Base-by-base conservation (phyloP, 53 echinoderm and acorn worm genomes). In the Stichopus horrens region DNA sequence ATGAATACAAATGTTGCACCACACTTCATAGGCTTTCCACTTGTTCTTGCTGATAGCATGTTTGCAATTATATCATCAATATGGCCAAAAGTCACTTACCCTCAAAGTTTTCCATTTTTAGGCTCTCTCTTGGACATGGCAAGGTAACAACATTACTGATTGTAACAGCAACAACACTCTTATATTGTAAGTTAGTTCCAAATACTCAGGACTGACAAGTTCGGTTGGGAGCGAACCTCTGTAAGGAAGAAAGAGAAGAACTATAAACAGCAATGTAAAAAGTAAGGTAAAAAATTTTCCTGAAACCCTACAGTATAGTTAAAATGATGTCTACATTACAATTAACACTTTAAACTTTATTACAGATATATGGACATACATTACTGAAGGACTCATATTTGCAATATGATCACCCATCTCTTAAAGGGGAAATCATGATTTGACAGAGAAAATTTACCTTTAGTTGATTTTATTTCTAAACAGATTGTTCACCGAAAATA, bases 31-130 rank as follows among this genome's bases (percentile, higher is more conserved):
- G 1, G 16, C 10, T 63, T 63, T 10, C 11, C 63, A 63, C 63
- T 16, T 63, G 63, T 16, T 13, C 63, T 13, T 63, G 5, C 16
- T 8, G 10, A 16, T 16, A 63, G 10, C 63, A 13, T 10, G 63
- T 63, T 10, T 13, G 63, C 4, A 63, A 13, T 63, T 63, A 63
- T 10, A 63, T 10, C 7, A 63, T 16, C 63, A 5, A 63, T 7
- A 63, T 13, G 7, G 16, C 37, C 37, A 37, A 37, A 37, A 37
- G 37, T 37, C 37, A 79, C 79, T 79, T 53, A 79, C 79, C 52
- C 53, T 79, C 79, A 79, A 79, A 55, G 55, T 79, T 51, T 79
- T 79, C 79, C 79, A 79, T 79, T 79, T 51, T 79, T 53, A 78
- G 79, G 53, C 79, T 78, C 52, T 78, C 79, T 78, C 53, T 54